Base-by-base conservation (phyloP, 2,888 invertebrate genomes). In the Ichneumon xanthorius region DNA sequence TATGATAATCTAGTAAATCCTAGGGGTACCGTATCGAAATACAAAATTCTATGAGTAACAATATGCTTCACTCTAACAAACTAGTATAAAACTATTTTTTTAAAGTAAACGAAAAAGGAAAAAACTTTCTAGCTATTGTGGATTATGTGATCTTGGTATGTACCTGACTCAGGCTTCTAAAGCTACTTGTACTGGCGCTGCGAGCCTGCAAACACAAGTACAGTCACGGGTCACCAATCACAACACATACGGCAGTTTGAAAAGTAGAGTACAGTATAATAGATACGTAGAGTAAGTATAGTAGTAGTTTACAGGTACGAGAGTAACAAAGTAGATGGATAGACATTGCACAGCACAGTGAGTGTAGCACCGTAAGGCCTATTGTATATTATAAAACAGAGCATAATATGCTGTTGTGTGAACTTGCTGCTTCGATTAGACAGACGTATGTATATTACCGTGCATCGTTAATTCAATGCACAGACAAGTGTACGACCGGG, bases 101-200 rank as follows among this genome's bases (percentile, higher is more conserved):
- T 4, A 48, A 48, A 19, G 53, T n/a, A 55, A 55, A 55, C 1
- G 77, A 30, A 16, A 82, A 68, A 71, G 50, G 45, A 5, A 48
- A 16, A 48, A 48, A 70, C 19, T 72, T 70, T 88, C 89, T 89
- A 90, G 85, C 88, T 90, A 90, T 84, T 87, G 87, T 89, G 88
- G 87, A 90, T 90, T 89, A 91, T 90, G 89, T 92, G 89, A 87
- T 91, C 90, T 90, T 93, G 82, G 88, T 93, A 92, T 93, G 95
- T 97, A 97, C 97, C 97, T 97, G 97, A 95, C 97, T 97, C 94
- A 97, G 96, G 96, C 97, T 97, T 96, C 97, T 97, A 97, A 97
- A 97, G 96, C 97, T 97, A 97, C 96, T 96, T 95, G 97, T 97
- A 96, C 97, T 97, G 95, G 97, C 97, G 95, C 97, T 97, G 96